A percentile compares a stretch with the other conserved stretches of the same genome.
These are phyloP conservation scores for Smutsia temminckii DNA, from an alignment of 2,797 vertebrate species.

Conservation along the genomic window DNA sequence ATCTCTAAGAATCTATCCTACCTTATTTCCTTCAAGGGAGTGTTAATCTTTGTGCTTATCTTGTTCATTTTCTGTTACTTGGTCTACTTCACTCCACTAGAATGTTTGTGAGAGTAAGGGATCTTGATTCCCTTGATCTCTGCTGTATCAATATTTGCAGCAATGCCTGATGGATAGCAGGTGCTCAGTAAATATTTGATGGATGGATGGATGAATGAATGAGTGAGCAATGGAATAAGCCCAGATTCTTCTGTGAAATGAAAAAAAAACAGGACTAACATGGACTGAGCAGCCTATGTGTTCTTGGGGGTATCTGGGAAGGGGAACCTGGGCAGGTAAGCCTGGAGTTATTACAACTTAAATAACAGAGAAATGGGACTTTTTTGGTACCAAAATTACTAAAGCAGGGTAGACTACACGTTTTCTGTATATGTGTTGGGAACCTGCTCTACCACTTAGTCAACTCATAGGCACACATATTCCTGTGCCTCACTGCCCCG, in stretches of 20 bases:
- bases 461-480: background rate
- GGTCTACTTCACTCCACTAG: background rate
- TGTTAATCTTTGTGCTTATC: background rate
- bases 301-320: background rate
- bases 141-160: background rate
- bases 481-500: background rate
- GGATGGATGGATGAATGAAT: background rate
- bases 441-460: background rate
- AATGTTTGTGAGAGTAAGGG: background rate
- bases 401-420: background rate
- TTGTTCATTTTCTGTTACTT: background rate
- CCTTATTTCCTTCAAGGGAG: background rate
- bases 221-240: background rate
- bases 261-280: background rate
- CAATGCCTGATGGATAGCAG: background rate
- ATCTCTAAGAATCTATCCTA: background rate
- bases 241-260: constrained; percentile 23
- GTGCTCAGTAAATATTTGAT: constrained; percentile 19
- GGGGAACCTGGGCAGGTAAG: background rate
- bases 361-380: background rate
- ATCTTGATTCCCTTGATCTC: background rate
- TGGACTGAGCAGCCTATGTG: background rate
- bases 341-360: background rate
- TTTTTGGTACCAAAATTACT: background rate
- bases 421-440: background rate